Evolutionary conservation across 2,797 vertebrate genomes (phyloP).

Genomic region (Cryptoblepharus egeriae): DNA sequence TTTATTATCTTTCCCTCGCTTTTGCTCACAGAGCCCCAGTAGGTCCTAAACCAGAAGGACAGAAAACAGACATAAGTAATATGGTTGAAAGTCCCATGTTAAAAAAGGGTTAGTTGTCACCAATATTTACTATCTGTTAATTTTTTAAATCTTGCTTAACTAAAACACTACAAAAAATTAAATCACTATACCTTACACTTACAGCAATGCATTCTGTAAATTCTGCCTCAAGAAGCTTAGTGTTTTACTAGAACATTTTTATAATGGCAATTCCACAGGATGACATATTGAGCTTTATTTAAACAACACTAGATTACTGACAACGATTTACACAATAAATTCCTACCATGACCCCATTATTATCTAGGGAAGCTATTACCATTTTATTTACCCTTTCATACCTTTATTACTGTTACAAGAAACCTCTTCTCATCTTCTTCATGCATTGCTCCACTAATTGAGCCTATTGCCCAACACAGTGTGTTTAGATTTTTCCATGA

Average conservation of each 20-base stretch:
- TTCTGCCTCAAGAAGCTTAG: neutral
- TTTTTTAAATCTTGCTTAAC: neutral
- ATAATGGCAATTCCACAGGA: neutral
- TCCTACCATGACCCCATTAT: neutral
- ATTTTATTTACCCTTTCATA: slow-evolving; percentile 54
- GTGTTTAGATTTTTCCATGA: slow-evolving; percentile 99
- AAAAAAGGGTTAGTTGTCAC: neutral
- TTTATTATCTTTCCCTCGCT: slow-evolving; percentile 98
- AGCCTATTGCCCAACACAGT: slow-evolving; percentile 97
- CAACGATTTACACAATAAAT: neutral
- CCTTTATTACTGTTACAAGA: slow-evolving; percentile 98
- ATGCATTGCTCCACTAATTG: slow-evolving; percentile 98
- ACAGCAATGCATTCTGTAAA: neutral
- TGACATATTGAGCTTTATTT: neutral
- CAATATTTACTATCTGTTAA: no score
- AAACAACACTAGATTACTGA: neutral
- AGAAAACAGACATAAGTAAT: neutral
- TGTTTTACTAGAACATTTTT: neutral
- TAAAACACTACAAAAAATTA: neutral
- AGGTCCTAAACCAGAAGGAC: slow-evolving; percentile 84
- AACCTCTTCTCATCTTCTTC: slow-evolving; percentile 98
- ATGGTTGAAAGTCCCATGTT: neutral
- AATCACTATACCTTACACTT: neutral
- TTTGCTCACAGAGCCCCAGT: slow-evolving; percentile 97
- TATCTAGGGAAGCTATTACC: neutral